Base-by-base conservation (phyloP, 2,113 vertebrate genomes). In the Collichthys lucidus region DNA sequence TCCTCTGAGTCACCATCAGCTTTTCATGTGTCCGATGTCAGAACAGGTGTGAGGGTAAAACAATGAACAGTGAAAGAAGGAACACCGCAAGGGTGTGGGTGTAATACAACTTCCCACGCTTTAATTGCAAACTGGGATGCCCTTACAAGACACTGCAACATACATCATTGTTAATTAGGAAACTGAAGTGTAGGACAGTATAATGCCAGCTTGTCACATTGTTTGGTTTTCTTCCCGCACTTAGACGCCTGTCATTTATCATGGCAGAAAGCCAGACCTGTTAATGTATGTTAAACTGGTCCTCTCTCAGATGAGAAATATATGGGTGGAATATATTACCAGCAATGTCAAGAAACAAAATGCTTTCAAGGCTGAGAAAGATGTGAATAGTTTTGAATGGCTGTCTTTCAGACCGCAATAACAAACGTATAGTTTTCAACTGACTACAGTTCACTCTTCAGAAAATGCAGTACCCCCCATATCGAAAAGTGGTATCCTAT, bases 301-400 rank as follows among this genome's bases (percentile, higher is more conserved):
- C 79, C 57, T 69, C 22, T 60, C 12, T 62, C 53, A 42, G 59
- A 84, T 83, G 79, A 92, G 88, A 94, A 93, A 93, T 93, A 47
- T 68, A 93, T 93, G 31, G 31, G 31, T 35, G 6, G 31, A 35
- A 35, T 35, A 50, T 68, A 93, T 93, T 85, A 91, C 92, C 87
- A 85, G 87, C 78, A 84, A 72, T 92, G 92, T 89, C 87, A 90
- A 78, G 87, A 93, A 93, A 86, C 84, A 92, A 92, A 93, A 88
- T 61, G 2, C 87, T 91, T 92, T 80, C 61, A 47, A 76, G 56
- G 40, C 75, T 87, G 79, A 85, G 63, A 64, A 61, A 57, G 2
- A 77, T 66, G 69, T 72, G 1, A 35, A 47, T 22, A 68, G 44
- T 49, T 63, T 60, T 60, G 16, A 73, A 74, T 62, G 14, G 1